Evolutionary conservation across 2,113 vertebrate species (phyloP).

Genomic region (Ctenodactylus gundi): DNA sequence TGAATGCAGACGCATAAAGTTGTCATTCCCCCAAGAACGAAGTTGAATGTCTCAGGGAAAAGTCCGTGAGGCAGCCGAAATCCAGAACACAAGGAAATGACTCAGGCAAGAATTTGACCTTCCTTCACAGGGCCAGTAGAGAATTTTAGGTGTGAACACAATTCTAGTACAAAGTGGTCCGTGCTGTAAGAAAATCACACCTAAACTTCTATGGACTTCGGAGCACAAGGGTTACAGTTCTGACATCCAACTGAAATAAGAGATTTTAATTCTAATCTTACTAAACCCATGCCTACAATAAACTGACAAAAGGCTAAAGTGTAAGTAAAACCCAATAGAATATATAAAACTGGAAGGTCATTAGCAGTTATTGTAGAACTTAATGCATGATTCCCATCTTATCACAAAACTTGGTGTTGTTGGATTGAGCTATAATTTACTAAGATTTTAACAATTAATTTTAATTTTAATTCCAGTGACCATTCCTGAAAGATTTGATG

Average conservation of each 20-base stretch:
- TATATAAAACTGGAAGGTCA: background rate
- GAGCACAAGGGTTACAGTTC: background rate
- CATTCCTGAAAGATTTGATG: background rate
- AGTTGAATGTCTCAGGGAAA: background rate
- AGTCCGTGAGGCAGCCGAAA: background rate
- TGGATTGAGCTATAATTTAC: background rate
- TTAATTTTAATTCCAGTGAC: conserved; percentile 4
- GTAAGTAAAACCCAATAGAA: background rate
- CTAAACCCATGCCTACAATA: background rate
- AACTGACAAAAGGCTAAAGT: background rate
- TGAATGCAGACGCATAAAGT: background rate
- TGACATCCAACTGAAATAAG: background rate
- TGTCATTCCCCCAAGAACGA: background rate
- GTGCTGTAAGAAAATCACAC: background rate
- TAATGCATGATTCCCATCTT: background rate
- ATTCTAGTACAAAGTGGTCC: background rate
- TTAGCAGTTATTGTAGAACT: conserved; percentile 21
- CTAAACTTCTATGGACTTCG: background rate
- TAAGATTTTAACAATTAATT: conserved; percentile 22
- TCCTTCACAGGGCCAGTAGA: background rate
- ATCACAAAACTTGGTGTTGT: background rate
- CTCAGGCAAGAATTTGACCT: background rate
- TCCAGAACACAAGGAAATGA: background rate
- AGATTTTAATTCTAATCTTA: conserved; percentile 20
- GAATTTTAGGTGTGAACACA: background rate